A percentile compares a stretch with the other conserved stretches of the same genome.
Conservation (phyloP, 37 sponge, comb jelly and placozoan genomes). For the Ephydatia muelleri region DNA sequence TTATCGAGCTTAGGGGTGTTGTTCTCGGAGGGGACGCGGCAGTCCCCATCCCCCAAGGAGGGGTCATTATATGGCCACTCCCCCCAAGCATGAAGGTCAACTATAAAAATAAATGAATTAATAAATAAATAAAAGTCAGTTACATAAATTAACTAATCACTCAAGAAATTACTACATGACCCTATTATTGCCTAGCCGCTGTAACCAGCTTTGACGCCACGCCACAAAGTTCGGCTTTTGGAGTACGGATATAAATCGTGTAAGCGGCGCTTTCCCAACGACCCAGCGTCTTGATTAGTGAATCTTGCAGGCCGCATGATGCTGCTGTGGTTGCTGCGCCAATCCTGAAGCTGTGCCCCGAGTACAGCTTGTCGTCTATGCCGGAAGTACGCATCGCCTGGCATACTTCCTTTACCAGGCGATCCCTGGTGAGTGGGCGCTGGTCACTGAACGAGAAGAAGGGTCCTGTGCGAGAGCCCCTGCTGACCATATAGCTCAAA, state of each 20-base stretch:
- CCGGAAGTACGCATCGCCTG: not conserved
- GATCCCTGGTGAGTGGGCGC: conserved; percentile 4
- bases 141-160: not conserved
- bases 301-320: conserved; percentile 15
- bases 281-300: conserved; percentile 20
- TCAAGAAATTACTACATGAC: not conserved
- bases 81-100: not conserved
- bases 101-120: not conserved
- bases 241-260: not conserved
- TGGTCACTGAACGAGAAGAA: conserved; percentile 20
- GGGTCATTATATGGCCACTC: not conserved
- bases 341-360: conserved; percentile 36
- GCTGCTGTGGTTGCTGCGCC: conserved; percentile 41
- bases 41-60: not conserved
- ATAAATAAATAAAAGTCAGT: not conserved
- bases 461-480: conserved; percentile 9
- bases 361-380: conserved; percentile 10
- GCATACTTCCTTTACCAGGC: conserved; percentile 7
- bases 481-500: conserved; percentile 17
- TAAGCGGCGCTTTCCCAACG: conserved; percentile 31
- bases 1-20: not conserved
- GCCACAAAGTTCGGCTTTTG: not conserved
- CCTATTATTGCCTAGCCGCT: not conserved
- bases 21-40: conserved; percentile 1
- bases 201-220: not conserved